Percentiles rank a stretch among this genome's conserved stretches.
Evolutionary conservation across 1,140 invertebrate genomes (phyloP).

Genomic region (Sycophila sp.): DNA sequence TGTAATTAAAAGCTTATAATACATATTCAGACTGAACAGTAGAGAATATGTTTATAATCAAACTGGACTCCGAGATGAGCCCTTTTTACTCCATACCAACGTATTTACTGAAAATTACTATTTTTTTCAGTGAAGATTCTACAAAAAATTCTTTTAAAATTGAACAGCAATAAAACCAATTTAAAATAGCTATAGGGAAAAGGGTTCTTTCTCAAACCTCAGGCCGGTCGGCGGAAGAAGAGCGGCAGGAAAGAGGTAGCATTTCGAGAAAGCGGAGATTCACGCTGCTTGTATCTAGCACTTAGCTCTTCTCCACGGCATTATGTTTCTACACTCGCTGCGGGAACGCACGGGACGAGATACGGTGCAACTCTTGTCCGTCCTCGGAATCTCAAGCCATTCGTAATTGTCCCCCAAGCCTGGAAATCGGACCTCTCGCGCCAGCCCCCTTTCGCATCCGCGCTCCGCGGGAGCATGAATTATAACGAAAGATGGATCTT

Average conservation of each 20-base stretch:
- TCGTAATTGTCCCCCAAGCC: conserved; percentile 46
- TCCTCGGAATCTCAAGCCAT: conserved; percentile 45
- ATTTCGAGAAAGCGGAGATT: conserved; percentile 19
- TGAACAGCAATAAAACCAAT: too few species aligned
- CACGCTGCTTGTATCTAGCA: conserved; percentile 60
- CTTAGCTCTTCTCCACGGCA: conserved; percentile 55
- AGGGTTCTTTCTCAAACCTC: too few species aligned
- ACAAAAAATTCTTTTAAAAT: too few species aligned
- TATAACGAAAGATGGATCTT: neutral
- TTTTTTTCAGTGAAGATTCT: too few species aligned
- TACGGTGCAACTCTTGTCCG: conserved; percentile 43
- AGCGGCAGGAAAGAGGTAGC: conserved; percentile 18
- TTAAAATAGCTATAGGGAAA: too few species aligned
- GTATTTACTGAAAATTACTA: too few species aligned
- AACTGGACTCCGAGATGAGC: too few species aligned
- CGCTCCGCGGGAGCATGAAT: neutral
- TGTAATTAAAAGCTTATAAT: too few species aligned
- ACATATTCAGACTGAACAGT: too few species aligned
- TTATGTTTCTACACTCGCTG: conserved; percentile 48
- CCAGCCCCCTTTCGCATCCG: neutral
- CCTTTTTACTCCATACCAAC: too few species aligned
- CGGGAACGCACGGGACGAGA: conserved; percentile 43
- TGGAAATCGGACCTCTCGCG: conserved; percentile 43
- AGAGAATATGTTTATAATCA: too few species aligned
- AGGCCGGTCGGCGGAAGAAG: too few species aligned